A percentile compares a stretch with the other conserved stretches of the same genome.
Evolutionary conservation across 2,113 vertebrate species (phyloP).

Genomic region (Scomber scombrus): DNA sequence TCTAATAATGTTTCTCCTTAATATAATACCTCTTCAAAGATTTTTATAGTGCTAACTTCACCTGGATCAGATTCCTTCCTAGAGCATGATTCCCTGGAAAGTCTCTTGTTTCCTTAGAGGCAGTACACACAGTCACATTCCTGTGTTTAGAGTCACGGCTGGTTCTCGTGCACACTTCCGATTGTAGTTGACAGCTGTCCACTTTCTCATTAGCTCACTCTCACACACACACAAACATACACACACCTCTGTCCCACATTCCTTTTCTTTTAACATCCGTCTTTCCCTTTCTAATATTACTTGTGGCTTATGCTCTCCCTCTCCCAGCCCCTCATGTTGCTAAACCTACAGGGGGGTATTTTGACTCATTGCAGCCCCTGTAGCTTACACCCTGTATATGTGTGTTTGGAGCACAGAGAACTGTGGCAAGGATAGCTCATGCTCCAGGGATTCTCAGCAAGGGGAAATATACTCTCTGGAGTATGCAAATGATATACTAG

Average conservation of each 20-base stretch:
- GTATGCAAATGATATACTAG: neutral
- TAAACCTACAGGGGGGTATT: slow-evolving; percentile 23
- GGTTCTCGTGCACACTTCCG: slow-evolving; percentile 39
- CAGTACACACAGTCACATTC: slow-evolving; percentile 52
- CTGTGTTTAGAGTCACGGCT: slow-evolving; percentile 33
- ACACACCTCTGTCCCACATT: slow-evolving; percentile 14
- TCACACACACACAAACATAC: neutral
- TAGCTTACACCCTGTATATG: slow-evolving; percentile 31
- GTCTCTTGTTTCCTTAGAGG: slow-evolving; percentile 31
- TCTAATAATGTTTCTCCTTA: neutral
- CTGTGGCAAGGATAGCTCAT: slow-evolving; percentile 7
- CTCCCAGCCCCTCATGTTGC: neutral
- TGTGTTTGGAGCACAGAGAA: slow-evolving; percentile 1
- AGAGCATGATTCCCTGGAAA: slow-evolving; percentile 33
- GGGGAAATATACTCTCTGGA: slow-evolving; percentile 18
- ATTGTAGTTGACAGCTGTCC: slow-evolving; percentile 70
- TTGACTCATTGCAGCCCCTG: slow-evolving; percentile 42
- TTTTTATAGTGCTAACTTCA: slow-evolving; percentile 3
- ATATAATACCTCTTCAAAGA: neutral
- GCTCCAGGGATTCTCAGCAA: slow-evolving; percentile 12
- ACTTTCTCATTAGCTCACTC: slow-evolving; percentile 60
- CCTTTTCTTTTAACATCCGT: slow-evolving; percentile 8
- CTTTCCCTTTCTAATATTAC: slow-evolving; percentile 60
- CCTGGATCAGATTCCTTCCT: slow-evolving; percentile 33
- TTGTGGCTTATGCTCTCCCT: slow-evolving; percentile 32